Evolutionary conservation across 37 sponge, comb jelly and placozoan species (phyloP), one percentile per base, ranked within the genome.

Genomic region (Oopsacas minuta): DNA sequence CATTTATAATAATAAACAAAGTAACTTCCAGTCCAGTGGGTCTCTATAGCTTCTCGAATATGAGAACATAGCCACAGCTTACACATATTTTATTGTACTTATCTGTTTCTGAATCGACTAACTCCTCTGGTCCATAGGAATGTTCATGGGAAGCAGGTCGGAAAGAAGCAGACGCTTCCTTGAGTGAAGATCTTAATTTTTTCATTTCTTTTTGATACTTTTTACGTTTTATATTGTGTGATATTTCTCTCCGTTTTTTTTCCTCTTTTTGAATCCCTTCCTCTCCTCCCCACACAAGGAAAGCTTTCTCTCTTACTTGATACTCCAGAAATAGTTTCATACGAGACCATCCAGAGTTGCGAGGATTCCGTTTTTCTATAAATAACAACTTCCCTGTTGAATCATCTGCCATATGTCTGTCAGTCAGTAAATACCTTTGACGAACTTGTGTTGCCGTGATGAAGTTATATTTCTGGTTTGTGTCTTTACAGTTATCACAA

Each of bases 241-340:
- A 61, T 34, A 20, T 5, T n/a, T 61, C 75, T n/a, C 75, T 61
- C 1, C 75, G 75, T 25, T 34, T 10, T 3, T 61, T 10, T n/a
- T 25, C 30, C 30, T 61, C 75, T 34, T 61, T 61, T 10, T 61
- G 32, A 3, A 61, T 61, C 75, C 75, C 75, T 12, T n/a, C 75
- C 75, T 61, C 75, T n/a, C 75, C 75, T 3, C 75, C 75, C 75
- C 75, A 61, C 30, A 12, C 75, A 3, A 34, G 32, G 28, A 7
- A 61, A 25, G 75, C 75, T 34, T 61, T 61, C 75, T 61, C 75
- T 34, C 30, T 61, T 20, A 61, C 75, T 34, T 61, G 75, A 34
- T 32, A 61, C 75, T 61, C 75, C 20, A 61, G 75, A 12, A 25
- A 61, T 34, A 61, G 75, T 61, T 61, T 61, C 75, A 61, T 61